Conservation (phyloP, 2,113 vertebrate genomes). For the Poecilia latipinna region DNA sequence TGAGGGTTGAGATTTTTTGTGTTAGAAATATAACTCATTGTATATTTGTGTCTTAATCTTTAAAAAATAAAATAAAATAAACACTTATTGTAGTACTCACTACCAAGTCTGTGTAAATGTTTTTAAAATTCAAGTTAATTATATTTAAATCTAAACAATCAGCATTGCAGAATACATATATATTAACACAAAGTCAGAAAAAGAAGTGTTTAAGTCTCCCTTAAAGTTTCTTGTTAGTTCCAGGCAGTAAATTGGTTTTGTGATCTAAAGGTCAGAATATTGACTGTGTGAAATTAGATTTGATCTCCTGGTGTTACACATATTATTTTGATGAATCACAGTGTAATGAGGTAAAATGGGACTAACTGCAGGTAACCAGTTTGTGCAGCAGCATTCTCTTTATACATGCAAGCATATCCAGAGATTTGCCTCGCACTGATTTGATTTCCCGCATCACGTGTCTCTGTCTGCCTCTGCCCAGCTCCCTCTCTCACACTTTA, state of each 20-base stretch:
- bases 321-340: slow-evolving; percentile 24
- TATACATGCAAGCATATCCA: slow-evolving; percentile 6
- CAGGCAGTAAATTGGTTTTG: slow-evolving; percentile 13
- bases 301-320: slow-evolving; percentile 11
- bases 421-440: slow-evolving; percentile 26
- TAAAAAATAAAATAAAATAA: too few relatives aligned
- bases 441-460: slow-evolving; percentile 37
- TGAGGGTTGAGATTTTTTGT: background rate
- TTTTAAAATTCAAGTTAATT: background rate
- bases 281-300: slow-evolving; percentile 44
- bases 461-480: slow-evolving; percentile 20
- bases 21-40: background rate
- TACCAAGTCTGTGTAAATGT: background rate
- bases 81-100: too few relatives aligned
- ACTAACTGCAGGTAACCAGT: slow-evolving; percentile 18
- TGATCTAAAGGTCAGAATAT: slow-evolving; percentile 38
- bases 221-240: slow-evolving; percentile 5
- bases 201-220: background rate
- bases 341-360: slow-evolving; percentile 18
- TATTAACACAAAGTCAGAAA: background rate
- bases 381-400: background rate
- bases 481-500: slow-evolving; percentile 54
- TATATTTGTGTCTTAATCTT: background rate
- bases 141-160: too few relatives aligned
- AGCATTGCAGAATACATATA: background rate